Percentiles rank a stretch among this genome's conserved stretches.
Conservation (phyloP, 2,888 invertebrate species). For the Marasmarcha lunaedactyla region DNA sequence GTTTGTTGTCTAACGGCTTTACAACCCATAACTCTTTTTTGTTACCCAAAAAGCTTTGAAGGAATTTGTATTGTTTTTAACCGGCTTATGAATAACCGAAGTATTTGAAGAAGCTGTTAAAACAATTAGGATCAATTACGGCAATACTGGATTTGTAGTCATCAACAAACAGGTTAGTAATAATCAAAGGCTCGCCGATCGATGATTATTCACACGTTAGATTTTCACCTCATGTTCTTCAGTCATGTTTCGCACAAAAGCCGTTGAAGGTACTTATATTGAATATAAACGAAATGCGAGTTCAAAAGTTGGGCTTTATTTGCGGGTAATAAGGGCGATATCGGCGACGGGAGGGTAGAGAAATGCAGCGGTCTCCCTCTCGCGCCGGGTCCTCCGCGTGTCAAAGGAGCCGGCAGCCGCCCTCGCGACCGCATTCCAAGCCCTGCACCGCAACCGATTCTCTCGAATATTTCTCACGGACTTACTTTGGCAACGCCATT, state of each 20-base stretch:
- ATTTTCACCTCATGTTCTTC: not conserved
- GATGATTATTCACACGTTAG: not conserved
- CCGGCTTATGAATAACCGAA: no score
- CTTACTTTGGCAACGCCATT: slow-evolving; percentile 63
- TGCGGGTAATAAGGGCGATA: not conserved
- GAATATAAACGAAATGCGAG: not conserved
- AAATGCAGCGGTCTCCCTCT: slow-evolving; percentile 49
- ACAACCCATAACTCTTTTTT: no score
- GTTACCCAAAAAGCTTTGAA: no score
- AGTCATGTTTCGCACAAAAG: not conserved
- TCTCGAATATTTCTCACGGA: slow-evolving; percentile 40
- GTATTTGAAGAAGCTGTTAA: no score
- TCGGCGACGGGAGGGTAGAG: slow-evolving; percentile 16
- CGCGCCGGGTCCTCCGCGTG: slow-evolving; percentile 51
- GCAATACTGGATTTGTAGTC: no score
- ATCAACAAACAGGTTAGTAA: no score
- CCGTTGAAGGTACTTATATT: slow-evolving; percentile 6
- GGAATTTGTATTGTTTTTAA: no score
- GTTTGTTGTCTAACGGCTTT: no score
- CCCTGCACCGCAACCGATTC: slow-evolving; percentile 26
- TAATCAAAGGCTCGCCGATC: no score
- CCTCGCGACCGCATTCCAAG: slow-evolving; percentile 60
- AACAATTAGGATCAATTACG: no score
- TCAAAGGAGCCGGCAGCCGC: slow-evolving; percentile 67
- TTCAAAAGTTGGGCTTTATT: not conserved